Percentiles rank a stretch among this genome's conserved stretches.
phyloP scores from a whole-genome alignment of 1,140 invertebrate genomes.

The Danaus plexippus region DNA sequence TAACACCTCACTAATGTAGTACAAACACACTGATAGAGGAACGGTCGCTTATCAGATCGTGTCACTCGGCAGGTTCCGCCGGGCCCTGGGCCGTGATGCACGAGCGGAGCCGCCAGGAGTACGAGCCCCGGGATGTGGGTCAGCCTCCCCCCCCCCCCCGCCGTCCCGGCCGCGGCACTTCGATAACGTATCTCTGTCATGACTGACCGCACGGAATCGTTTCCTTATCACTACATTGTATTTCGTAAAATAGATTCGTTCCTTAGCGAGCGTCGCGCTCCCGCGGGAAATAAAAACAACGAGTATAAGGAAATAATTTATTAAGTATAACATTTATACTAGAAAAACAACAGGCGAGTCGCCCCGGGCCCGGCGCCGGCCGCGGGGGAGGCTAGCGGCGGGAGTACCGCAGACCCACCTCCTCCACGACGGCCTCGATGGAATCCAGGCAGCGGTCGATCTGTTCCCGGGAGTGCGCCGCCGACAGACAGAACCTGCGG shows the following conservation, averaged over 20 bases:
- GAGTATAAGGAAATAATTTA: slow-evolving; percentile 53
- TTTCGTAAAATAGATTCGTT: no score
- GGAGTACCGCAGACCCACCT: slow-evolving; percentile 83
- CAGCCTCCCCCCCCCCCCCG: background rate
- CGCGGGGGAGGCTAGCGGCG: slow-evolving; percentile 16
- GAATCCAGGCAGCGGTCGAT: slow-evolving; percentile 88
- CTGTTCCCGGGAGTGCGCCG: slow-evolving; percentile 96
- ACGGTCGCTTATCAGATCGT: no score
- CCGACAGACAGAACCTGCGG: slow-evolving; percentile 90
- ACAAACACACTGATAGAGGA: no score
- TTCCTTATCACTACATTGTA: no score
- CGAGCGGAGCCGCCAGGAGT: no score
- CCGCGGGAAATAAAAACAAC: slow-evolving; percentile 26
- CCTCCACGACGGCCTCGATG: slow-evolving; percentile 79
- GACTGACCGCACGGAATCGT: no score
- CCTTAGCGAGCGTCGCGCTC: no score
- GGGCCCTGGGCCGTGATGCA: no score
- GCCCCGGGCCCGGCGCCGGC: background rate
- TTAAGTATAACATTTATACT: slow-evolving; percentile 33
- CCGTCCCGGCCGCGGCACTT: no score
- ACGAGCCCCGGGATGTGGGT: slow-evolving; percentile 1
- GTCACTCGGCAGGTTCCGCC: no score
- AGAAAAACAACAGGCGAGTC: slow-evolving; percentile 5
- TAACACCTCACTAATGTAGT: no score
- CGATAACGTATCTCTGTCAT: no score